Percentiles rank a stretch among this genome's conserved stretches.
Evolutionary conservation across 2,797 vertebrate species (phyloP).

Genomic region (Myotis myotis): DNA sequence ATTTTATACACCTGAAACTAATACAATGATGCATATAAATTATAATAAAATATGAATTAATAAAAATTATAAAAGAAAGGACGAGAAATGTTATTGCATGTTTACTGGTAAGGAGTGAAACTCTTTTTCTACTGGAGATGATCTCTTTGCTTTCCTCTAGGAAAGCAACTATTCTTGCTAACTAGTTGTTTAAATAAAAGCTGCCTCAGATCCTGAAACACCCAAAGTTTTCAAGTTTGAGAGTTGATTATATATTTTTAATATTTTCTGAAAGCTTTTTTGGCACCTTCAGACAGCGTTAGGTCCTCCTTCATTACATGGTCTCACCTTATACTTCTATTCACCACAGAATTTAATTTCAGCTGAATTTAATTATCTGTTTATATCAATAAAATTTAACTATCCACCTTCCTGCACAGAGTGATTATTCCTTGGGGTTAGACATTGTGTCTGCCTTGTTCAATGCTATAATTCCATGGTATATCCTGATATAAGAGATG

Average conservation of each 20-base stretch:
- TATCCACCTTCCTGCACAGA: not conserved
- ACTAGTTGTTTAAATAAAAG: not conserved
- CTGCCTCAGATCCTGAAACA: not conserved
- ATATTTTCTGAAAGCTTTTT: not conserved
- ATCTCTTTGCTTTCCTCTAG: not conserved
- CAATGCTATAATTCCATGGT: not conserved
- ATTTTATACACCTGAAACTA: not conserved
- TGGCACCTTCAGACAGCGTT: not conserved
- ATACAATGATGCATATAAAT: not conserved
- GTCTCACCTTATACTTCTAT: not conserved
- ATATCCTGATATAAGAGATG: not conserved
- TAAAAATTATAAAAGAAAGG: not conserved
- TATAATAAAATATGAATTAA: not conserved
- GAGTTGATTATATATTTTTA: not conserved
- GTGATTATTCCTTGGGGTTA: not conserved
- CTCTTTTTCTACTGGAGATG: not conserved
- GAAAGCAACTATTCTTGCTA: not conserved
- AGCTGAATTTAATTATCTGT: not conserved
- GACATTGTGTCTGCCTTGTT: not conserved
- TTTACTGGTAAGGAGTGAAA: not conserved
- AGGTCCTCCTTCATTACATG: not conserved
- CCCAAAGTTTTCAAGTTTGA: not conserved
- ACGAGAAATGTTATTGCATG: not conserved
- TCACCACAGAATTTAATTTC: not conserved
- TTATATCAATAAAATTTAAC: not conserved